These are phyloP conservation scores for Eupithecia exiguata DNA, from an alignment of 2,888 invertebrate species.

Conservation along the genomic window DNA sequence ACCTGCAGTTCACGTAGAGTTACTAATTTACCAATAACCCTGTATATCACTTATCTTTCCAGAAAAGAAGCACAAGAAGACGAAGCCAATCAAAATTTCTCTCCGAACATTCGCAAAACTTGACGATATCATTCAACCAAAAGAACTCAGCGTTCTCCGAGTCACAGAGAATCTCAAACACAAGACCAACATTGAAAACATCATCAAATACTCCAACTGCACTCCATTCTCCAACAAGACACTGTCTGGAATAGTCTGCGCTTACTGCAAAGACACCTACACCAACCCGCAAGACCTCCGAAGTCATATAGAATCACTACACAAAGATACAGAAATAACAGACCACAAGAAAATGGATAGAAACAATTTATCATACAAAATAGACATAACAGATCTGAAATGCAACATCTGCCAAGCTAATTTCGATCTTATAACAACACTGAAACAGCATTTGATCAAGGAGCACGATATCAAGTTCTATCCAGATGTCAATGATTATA, in stretches of 20 bases:
- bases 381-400: slow-evolving; percentile 70
- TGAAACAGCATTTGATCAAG: slow-evolving; percentile 64
- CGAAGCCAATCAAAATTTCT: slow-evolving; percentile 55
- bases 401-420: slow-evolving; percentile 62
- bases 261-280: slow-evolving; percentile 66
- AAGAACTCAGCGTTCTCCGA: slow-evolving; percentile 39
- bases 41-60: no score
- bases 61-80: slow-evolving; percentile 48
- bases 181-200: slow-evolving; percentile 63
- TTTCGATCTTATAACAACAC: slow-evolving; percentile 52
- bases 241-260: slow-evolving; percentile 66
- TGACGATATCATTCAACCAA: slow-evolving; percentile 51
- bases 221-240: slow-evolving; percentile 74
- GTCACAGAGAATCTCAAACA: slow-evolving; percentile 65
- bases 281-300: slow-evolving; percentile 54
- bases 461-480: slow-evolving; percentile 69
- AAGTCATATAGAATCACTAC: slow-evolving; percentile 55
- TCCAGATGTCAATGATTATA: slow-evolving; percentile 65
- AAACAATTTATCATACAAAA: slow-evolving; percentile 70
- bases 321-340: slow-evolving; percentile 54
- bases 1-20: no score
- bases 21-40: no score
- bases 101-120: slow-evolving; percentile 55
- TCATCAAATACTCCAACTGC: slow-evolving; percentile 72
- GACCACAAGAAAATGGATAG: slow-evolving; percentile 63